Conservation (phyloP, 2,888 invertebrate species). For the Lomographa bimaculata region DNA sequence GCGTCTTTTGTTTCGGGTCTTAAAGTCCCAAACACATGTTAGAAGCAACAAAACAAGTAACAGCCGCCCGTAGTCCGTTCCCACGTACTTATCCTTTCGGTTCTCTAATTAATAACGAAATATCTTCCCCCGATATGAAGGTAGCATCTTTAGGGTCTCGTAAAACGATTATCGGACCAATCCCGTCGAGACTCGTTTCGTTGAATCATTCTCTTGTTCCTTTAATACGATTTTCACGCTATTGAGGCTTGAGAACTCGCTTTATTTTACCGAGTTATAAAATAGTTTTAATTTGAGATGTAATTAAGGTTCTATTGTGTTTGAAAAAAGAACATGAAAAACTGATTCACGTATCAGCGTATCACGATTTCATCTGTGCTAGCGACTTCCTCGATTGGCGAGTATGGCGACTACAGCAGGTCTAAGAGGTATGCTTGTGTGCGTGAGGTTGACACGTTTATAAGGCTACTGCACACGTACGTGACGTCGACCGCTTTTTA, state of each 20-base stretch:
- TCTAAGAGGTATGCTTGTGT: constrained; percentile 11
- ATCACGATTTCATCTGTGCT: background rate
- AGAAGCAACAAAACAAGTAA: constrained; percentile 37
- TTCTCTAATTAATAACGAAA: constrained; percentile 76
- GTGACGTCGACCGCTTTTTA: constrained; percentile 78
- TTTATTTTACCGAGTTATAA: constrained; percentile 8
- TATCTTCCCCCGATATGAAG: constrained; percentile 65
- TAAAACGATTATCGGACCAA: constrained; percentile 81
- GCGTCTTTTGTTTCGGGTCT: constrained; percentile 54
- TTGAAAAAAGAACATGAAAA: background rate
- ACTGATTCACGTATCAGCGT: too few relatives aligned
- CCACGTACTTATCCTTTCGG: constrained; percentile 71
- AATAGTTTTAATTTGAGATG: constrained; percentile 15
- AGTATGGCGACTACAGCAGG: too few relatives aligned
- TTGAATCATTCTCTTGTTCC: constrained; percentile 55
- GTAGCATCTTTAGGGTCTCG: constrained; percentile 70
- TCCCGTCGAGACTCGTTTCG: constrained; percentile 52
- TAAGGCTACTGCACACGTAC: constrained; percentile 78
- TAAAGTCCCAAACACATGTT: constrained; percentile 66
- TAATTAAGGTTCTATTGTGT: constrained; percentile 16
- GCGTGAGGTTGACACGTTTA: constrained; percentile 56
- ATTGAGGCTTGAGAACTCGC: constrained; percentile 13
- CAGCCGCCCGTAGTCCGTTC: constrained; percentile 53
- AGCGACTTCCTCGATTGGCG: constrained; percentile 22
- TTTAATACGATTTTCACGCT: constrained; percentile 72